Percentiles rank a stretch among this genome's conserved stretches.
These are phyloP conservation scores for Agrilus biguttatus DNA, from an alignment of 2,888 invertebrate genomes.

Conservation along the genomic window DNA sequence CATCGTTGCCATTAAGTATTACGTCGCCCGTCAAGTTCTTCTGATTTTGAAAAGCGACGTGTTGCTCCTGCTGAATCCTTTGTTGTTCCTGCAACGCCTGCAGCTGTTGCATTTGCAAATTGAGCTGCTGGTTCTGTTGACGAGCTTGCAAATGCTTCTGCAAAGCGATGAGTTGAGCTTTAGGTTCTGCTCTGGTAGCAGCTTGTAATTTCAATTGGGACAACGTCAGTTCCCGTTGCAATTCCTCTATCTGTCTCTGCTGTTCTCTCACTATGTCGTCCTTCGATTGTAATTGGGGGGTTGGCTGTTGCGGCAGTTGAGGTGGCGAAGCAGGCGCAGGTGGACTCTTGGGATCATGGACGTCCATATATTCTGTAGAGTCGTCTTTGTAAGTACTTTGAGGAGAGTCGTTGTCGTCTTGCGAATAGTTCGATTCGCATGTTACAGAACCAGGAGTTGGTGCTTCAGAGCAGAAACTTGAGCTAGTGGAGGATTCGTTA, in stretches of 20 bases:
- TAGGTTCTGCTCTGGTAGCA: conserved; percentile 30
- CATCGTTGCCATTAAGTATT: conserved; percentile 47
- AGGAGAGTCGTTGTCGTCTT: conserved; percentile 28
- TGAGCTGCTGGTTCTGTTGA: conserved; percentile 43
- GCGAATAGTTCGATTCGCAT: conserved; percentile 23
- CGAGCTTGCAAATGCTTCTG: conserved; percentile 26
- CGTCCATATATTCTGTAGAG: conserved; percentile 27
- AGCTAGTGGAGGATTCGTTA: conserved; percentile 5
- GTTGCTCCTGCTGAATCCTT: conserved; percentile 35
- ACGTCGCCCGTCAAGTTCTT: conserved; percentile 35
- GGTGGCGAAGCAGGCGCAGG: conserved; percentile 14
- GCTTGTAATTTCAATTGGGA: conserved; percentile 65
- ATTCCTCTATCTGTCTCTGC: conserved; percentile 73
- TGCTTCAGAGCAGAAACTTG: neutral
- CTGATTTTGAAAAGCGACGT: conserved; percentile 30
- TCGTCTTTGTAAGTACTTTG: conserved; percentile 19
- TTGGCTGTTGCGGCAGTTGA: conserved; percentile 8
- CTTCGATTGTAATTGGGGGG: conserved; percentile 11
- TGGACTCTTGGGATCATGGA: conserved; percentile 35
- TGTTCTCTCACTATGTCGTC: conserved; percentile 75
- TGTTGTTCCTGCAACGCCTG: conserved; percentile 43
- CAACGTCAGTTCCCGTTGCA: conserved; percentile 66
- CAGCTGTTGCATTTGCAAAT: conserved; percentile 42
- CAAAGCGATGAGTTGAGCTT: conserved; percentile 24
- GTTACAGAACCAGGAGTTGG: conserved; percentile 7